These are phyloP conservation scores for Leuciscus idus DNA, from an alignment of 2,113 vertebrate genomes.

Conservation along the genomic window DNA sequence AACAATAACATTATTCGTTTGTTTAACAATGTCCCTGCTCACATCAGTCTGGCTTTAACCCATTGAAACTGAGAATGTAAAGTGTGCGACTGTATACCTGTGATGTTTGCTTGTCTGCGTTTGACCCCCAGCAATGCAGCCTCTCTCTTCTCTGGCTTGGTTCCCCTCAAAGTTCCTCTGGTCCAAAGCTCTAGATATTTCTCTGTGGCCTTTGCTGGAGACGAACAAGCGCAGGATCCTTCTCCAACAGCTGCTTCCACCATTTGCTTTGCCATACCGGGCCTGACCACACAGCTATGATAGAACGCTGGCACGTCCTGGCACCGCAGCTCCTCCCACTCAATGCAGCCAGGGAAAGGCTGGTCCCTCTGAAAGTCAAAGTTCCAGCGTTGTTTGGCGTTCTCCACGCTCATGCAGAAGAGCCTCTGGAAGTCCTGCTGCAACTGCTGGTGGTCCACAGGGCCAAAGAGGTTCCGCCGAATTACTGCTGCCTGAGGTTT, in stretches of 20 bases:
- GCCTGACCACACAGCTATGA: constrained; percentile 65
- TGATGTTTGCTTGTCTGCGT: constrained; percentile 73
- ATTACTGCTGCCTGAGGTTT: neutral
- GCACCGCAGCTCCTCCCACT: constrained; percentile 77
- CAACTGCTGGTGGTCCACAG: constrained; percentile 77
- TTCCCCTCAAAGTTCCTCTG: constrained; percentile 58
- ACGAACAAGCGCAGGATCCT: constrained; percentile 17
- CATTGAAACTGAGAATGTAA: neutral
- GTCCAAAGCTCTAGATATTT: constrained; percentile 69
- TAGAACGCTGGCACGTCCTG: constrained; percentile 78
- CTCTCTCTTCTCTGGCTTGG: constrained; percentile 38
- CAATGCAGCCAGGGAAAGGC: constrained; percentile 58
- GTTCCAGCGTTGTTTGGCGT: constrained; percentile 77
- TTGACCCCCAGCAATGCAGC: constrained; percentile 51
- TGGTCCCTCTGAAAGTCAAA: constrained; percentile 74
- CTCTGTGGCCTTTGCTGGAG: constrained; percentile 58
- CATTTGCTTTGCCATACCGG: neutral
- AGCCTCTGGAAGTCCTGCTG: constrained; percentile 75
- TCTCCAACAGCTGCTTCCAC: neutral
- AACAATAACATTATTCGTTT: neutral
- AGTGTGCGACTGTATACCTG: constrained; percentile 61
- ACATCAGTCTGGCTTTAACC: neutral
- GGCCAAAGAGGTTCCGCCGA: constrained; percentile 78
- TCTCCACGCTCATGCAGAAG: constrained; percentile 65
- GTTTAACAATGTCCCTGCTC: neutral